Evolutionary conservation across 1,140 invertebrate species (phyloP).

Genomic region (Littorina saxatilis): DNA sequence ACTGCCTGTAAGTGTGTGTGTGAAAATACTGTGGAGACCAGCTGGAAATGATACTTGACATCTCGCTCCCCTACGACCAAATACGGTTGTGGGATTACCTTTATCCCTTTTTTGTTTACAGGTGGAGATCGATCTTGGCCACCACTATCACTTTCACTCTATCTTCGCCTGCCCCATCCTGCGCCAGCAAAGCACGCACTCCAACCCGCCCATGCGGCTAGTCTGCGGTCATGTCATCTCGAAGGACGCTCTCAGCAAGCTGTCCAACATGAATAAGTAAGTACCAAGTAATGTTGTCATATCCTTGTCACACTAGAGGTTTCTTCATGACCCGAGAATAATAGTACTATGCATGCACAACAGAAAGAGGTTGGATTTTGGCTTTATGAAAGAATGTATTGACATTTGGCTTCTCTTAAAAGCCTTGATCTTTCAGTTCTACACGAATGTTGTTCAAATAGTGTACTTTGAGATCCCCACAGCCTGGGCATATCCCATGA

Average conservation of each 20-base stretch:
- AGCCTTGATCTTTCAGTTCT: too few relatives aligned
- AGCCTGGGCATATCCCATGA: too few relatives aligned
- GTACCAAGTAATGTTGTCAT: constrained; percentile 42
- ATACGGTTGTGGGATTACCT: background rate
- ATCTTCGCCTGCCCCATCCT: constrained; percentile 99
- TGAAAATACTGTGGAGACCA: too few relatives aligned
- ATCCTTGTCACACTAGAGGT: background rate
- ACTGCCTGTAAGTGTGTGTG: too few relatives aligned
- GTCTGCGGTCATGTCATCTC: constrained; percentile 99
- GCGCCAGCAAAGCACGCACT: constrained; percentile 95
- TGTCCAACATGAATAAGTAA: constrained; percentile 92
- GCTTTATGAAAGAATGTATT: too few relatives aligned
- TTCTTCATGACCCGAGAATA: background rate
- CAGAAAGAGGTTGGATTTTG: background rate
- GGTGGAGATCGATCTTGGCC: constrained; percentile 94
- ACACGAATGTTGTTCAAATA: too few relatives aligned
- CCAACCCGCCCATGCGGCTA: constrained; percentile 97
- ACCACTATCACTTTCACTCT: constrained; percentile 94
- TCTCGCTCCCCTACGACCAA: too few relatives aligned
- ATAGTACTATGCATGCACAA: background rate
- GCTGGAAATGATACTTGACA: too few relatives aligned
- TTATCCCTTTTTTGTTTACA: constrained; percentile 64
- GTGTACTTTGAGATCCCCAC: too few relatives aligned
- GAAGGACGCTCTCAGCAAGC: constrained; percentile 95
- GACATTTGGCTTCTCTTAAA: too few relatives aligned